phyloP scores from a whole-genome alignment of 2,888 invertebrate species.

The Eustalomyia histrio region DNA sequence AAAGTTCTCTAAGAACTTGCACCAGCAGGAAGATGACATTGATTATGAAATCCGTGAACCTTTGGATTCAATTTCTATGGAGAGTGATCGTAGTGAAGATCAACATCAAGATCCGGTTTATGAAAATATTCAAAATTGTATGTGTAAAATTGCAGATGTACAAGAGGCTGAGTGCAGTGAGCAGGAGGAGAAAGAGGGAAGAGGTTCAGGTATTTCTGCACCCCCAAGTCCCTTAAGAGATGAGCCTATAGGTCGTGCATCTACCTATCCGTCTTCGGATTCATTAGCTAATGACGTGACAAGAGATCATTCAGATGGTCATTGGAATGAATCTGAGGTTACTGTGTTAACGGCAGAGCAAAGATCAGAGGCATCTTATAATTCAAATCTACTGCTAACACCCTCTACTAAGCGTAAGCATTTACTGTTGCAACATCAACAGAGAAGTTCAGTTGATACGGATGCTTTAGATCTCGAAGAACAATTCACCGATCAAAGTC shows the following conservation, averaged over 20 bases:
- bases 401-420: conserved; percentile 90
- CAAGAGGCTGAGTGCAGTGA: conserved; percentile 50
- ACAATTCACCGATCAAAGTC: conserved; percentile 81
- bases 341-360: conserved; percentile 88
- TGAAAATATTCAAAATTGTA: conserved; percentile 73
- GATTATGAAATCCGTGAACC: conserved; percentile 41
- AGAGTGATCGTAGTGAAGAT: conserved; percentile 67
- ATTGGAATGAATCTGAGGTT: conserved; percentile 94
- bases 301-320: conserved; percentile 91
- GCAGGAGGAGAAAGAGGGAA: conserved; percentile 73
- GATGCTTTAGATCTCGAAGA: conserved; percentile 89
- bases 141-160: conserved; percentile 70
- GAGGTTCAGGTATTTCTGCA: conserved; percentile 81
- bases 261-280: conserved; percentile 89
- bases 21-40: conserved; percentile 9
- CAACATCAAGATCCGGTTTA: conserved; percentile 72
- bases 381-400: conserved; percentile 83
- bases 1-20: conserved; percentile 72
- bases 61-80: conserved; percentile 63
- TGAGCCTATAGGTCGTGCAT: conserved; percentile 83
- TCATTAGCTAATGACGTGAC: conserved; percentile 89
- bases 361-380: conserved; percentile 78
- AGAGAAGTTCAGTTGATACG: conserved; percentile 91
- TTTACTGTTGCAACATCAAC: conserved; percentile 89
- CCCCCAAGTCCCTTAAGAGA: conserved; percentile 83